These are phyloP conservation scores for Pangasianodon gigas DNA, from an alignment of 2,113 vertebrate genomes.

Conservation along the genomic window DNA sequence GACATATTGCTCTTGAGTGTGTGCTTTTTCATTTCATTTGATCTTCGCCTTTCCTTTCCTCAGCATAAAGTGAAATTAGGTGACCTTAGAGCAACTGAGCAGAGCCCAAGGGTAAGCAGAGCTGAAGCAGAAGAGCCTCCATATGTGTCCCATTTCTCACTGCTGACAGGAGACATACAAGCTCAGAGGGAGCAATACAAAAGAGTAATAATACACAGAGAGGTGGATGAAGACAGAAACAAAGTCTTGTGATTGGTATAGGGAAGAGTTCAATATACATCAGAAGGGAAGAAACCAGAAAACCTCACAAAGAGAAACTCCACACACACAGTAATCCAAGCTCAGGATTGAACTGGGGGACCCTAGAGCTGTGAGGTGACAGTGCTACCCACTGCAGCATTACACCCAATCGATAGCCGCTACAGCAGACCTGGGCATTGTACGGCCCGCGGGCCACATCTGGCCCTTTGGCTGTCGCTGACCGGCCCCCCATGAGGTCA, in stretches of 20 bases:
- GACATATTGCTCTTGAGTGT: conserved; percentile 17
- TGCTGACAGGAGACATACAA: conserved; percentile 53
- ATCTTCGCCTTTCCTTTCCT: conserved; percentile 27
- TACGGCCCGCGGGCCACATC: no score
- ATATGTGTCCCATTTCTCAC: conserved; percentile 62
- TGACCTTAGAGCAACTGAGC: conserved; percentile 60
- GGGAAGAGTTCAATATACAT: neutral
- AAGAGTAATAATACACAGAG: neutral
- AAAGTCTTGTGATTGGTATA: neutral
- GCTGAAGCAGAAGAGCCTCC: conserved; percentile 46
- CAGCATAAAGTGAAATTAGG: conserved; percentile 62
- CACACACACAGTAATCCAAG: neutral
- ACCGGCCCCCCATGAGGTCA: no score
- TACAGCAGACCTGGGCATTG: no score
- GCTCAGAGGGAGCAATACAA: conserved; percentile 6
- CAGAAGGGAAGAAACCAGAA: neutral
- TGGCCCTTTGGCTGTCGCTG: no score
- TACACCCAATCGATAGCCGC: neutral
- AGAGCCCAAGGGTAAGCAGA: conserved; percentile 57
- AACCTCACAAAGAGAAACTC: neutral
- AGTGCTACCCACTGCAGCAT: neutral
- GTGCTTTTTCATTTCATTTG: conserved; percentile 9
- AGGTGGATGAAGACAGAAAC: neutral
- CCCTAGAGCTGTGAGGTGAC: neutral
- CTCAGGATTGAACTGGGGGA: neutral